Conservation (phyloP, 2,888 invertebrate species). For the Rhingia rostrata region DNA sequence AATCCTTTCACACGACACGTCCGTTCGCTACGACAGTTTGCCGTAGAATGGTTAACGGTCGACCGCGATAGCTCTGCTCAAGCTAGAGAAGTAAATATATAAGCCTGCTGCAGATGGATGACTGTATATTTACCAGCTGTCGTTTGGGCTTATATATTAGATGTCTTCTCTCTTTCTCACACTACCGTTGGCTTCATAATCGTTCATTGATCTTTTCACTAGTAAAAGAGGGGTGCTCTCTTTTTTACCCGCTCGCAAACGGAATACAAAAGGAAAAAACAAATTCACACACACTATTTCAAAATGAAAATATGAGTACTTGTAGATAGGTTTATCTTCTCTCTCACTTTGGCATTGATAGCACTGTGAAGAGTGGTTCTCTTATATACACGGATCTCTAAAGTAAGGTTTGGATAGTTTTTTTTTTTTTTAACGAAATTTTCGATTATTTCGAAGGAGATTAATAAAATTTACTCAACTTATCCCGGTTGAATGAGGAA, state of each 20-base stretch:
- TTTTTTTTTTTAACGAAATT: neutral
- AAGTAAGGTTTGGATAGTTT: conserved; percentile 25
- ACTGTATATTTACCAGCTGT: conserved; percentile 68
- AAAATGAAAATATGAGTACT: neutral
- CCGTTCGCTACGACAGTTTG: conserved; percentile 55
- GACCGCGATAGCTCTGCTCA: conserved; percentile 10
- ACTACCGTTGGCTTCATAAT: conserved; percentile 65
- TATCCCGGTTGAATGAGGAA: conserved; percentile 46
- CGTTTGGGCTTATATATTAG: neutral
- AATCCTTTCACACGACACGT: conserved; percentile 9
- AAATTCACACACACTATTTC: conserved; percentile 5
- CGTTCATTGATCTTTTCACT: conserved; percentile 71
- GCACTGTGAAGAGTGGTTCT: conserved; percentile 10
- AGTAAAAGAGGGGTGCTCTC: conserved; percentile 17
- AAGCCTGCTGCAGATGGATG: conserved; percentile 33
- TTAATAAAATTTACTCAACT: conserved; percentile 39
- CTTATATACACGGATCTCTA: conserved; percentile 8
- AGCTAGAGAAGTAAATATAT: conserved; percentile 36
- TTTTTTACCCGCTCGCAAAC: conserved; percentile 22
- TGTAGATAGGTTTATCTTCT: conserved; percentile 7
- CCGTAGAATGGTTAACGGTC: conserved; percentile 66
- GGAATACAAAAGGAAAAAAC: conserved; percentile 1
- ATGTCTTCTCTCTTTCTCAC: conserved; percentile 60
- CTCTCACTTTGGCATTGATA: conserved; percentile 42
- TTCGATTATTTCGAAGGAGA: neutral